These are phyloP conservation scores for Drosophila emarginata DNA, from an alignment of 2,888 invertebrate genomes.

Conservation along the genomic window DNA sequence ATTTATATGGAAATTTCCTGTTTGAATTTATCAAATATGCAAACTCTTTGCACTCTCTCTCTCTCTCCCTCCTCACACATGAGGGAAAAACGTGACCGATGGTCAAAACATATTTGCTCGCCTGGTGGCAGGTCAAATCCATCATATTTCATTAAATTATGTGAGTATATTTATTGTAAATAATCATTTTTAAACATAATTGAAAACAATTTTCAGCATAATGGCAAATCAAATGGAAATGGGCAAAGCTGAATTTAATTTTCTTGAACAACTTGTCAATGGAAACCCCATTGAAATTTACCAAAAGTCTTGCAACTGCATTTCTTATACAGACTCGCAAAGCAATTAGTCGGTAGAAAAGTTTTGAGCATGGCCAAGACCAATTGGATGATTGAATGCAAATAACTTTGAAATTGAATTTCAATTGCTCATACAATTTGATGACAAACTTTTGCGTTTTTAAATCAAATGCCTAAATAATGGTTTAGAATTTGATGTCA, in stretches of 20 bases:
- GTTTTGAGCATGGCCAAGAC: background rate
- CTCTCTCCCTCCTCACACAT: background rate
- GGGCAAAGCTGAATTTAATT: background rate
- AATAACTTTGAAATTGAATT: constrained; percentile 5
- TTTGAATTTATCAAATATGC: constrained; percentile 40
- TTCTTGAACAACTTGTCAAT: background rate
- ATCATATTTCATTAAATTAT: constrained; percentile 1
- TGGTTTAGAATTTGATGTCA: too few species aligned
- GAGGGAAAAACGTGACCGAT: background rate
- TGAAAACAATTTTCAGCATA: background rate
- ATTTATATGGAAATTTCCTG: constrained; percentile 53
- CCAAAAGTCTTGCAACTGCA: background rate
- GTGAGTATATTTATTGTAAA: background rate
- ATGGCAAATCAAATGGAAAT: background rate
- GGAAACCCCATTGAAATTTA: background rate
- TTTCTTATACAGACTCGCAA: background rate
- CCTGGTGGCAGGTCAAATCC: background rate
- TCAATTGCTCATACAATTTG: background rate
- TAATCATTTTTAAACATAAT: background rate
- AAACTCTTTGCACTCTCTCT: constrained; percentile 2
- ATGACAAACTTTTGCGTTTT: background rate
- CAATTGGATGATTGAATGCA: background rate
- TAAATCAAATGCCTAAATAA: background rate
- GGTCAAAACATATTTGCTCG: background rate
- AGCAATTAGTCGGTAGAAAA: constrained; percentile 6